Percentiles rank a stretch among this genome's conserved stretches.
phyloP scores from a whole-genome alignment of 2,113 vertebrate species.

The Solea senegalensis region DNA sequence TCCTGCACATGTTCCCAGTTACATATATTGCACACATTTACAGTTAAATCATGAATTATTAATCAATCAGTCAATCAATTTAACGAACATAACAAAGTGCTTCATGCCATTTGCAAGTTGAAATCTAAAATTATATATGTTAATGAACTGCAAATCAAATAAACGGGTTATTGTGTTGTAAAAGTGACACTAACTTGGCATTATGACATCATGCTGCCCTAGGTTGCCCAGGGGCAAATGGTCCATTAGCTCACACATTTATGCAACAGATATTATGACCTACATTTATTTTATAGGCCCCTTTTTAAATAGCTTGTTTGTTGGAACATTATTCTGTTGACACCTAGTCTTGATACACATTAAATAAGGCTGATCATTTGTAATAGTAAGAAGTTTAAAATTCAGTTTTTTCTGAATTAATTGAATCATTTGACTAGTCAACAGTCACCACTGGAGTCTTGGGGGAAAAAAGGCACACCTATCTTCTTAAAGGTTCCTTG shows the following conservation, averaged over 20 bases:
- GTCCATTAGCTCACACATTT: constrained; percentile 62
- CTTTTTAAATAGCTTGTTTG: constrained; percentile 15
- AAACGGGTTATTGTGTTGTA: too few relatives aligned
- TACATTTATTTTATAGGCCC: constrained; percentile 45
- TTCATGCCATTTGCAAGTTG: too few relatives aligned
- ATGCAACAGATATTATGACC: constrained; percentile 56
- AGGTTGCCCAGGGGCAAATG: constrained; percentile 49
- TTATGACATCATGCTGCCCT: constrained; percentile 35
- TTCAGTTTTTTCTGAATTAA: too few relatives aligned
- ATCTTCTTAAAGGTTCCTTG: too few relatives aligned
- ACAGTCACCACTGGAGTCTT: too few relatives aligned
- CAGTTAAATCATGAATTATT: background rate
- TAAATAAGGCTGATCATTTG: background rate
- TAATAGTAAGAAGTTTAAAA: too few relatives aligned
- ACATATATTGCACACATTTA: background rate
- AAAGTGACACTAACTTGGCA: too few relatives aligned
- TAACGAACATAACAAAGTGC: too few relatives aligned
- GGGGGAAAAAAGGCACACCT: too few relatives aligned
- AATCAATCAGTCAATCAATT: too few relatives aligned
- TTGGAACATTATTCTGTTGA: constrained; percentile 3
- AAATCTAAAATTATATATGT: too few relatives aligned
- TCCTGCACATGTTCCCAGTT: background rate
- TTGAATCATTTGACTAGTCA: too few relatives aligned
- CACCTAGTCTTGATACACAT: background rate
- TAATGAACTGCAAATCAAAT: constrained; percentile 13